A percentile compares a stretch with the other conserved stretches of the same genome.
These are phyloP conservation scores for Mycogona germanica DNA, from an alignment of 2,888 invertebrate genomes.

Conservation along the genomic window DNA sequence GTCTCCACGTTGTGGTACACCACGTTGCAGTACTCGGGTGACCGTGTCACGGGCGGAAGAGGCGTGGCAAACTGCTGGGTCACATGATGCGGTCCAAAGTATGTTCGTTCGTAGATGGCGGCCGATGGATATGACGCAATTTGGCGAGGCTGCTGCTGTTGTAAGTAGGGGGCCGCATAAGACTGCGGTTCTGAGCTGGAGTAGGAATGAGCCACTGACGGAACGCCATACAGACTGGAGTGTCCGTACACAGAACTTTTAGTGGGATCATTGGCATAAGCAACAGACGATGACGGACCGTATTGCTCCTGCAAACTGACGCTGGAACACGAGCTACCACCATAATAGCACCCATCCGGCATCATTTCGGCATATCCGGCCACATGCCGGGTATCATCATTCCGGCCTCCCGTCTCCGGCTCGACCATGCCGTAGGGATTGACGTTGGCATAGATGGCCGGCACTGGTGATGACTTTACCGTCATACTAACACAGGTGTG, in stretches of 20 bases:
- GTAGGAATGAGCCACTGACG: neutral
- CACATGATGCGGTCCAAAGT: conserved; percentile 12
- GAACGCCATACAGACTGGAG: conserved; percentile 4
- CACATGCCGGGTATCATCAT: no score
- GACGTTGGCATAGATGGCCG: conserved; percentile 14
- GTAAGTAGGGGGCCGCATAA: neutral
- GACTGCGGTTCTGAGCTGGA: neutral
- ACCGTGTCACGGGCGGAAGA: neutral
- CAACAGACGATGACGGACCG: no score
- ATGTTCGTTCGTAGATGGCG: conserved; percentile 15
- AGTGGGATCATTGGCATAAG: conserved; percentile 12
- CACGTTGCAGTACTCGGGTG: neutral
- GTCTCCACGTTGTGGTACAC: neutral
- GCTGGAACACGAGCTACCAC: conserved; percentile 38
- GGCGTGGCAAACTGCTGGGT: conserved; percentile 6
- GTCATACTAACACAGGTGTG: neutral
- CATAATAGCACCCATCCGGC: no score
- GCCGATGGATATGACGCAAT: no score
- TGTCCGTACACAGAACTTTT: no score
- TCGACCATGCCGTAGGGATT: conserved; percentile 1
- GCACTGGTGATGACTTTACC: neutral
- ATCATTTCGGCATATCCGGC: no score
- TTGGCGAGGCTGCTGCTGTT: no score
- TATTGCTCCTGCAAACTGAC: conserved; percentile 37
- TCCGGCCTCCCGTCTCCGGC: neutral